phyloP scores from a whole-genome alignment of 2,113 vertebrate genomes.

The Callaeas wilsoni region DNA sequence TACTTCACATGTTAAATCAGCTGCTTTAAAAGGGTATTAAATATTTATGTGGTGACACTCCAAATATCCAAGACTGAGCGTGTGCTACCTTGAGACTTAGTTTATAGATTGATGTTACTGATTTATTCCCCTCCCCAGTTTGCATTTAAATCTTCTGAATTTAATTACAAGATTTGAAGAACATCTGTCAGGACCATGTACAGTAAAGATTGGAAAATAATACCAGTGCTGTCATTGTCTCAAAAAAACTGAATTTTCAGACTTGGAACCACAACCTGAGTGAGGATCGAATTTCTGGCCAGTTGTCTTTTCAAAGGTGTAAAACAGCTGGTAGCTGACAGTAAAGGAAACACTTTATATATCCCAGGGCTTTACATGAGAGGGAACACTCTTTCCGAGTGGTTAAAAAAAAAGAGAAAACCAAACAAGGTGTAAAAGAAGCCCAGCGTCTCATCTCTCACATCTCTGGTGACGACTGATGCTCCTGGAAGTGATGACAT shows the following conservation, averaged over 20 bases:
- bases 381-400: neutral
- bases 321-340: neutral
- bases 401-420: neutral
- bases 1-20: constrained; percentile 24
- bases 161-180: neutral
- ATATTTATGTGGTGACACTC: neutral
- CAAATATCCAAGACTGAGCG: neutral
- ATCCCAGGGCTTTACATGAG: neutral
- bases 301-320: neutral
- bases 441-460: neutral
- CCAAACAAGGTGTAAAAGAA: neutral
- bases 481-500: neutral
- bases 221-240: neutral
- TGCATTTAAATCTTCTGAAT: constrained; percentile 22
- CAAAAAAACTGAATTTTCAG: neutral
- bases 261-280: neutral
- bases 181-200: neutral
- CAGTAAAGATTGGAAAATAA: neutral
- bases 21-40: constrained; percentile 31
- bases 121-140: neutral
- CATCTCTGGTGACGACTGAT: neutral
- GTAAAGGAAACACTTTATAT: neutral
- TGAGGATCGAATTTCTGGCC: neutral
- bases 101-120: constrained; percentile 1
- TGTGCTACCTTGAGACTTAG: constrained; percentile 21